A percentile compares a stretch with the other conserved stretches of the same genome.
These are phyloP conservation scores for Mola mola DNA, from an alignment of 2,113 vertebrate species.

Conservation along the genomic window DNA sequence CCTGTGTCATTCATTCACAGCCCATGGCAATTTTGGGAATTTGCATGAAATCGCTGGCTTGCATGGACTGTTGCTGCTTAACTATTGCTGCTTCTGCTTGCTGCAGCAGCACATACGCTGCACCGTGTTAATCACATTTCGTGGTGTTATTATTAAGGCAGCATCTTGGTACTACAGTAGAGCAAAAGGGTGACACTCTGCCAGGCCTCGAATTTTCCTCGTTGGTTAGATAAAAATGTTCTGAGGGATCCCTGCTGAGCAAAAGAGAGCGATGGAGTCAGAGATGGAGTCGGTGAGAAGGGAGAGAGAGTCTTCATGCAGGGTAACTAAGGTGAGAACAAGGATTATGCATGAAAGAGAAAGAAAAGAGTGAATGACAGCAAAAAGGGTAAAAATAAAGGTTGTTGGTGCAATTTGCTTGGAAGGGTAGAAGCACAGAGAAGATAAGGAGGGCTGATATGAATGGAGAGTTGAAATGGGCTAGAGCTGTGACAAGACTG, in stretches of 20 bases:
- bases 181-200: constrained; percentile 32
- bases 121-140: constrained; percentile 42
- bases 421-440: constrained; percentile 23
- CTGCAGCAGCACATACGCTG: constrained; percentile 10
- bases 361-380: constrained; percentile 42
- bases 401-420: constrained; percentile 45
- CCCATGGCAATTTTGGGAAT: constrained; percentile 27
- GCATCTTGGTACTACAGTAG: constrained; percentile 27
- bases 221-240: constrained; percentile 52
- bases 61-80: background rate
- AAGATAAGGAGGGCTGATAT: constrained; percentile 46
- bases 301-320: constrained; percentile 53
- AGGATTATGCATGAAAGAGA: constrained; percentile 60
- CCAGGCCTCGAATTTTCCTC: constrained; percentile 55
- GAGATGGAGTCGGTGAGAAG: constrained; percentile 32
- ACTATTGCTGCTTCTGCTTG: background rate
- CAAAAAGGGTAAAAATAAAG: constrained; percentile 47
- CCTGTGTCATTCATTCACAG: constrained; percentile 39
- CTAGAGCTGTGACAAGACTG: constrained; percentile 38
- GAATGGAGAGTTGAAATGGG: constrained; percentile 46
- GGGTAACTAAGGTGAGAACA: constrained; percentile 55
- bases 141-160: constrained; percentile 34
- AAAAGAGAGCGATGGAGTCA: constrained; percentile 44
- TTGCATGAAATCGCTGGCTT: constrained; percentile 47
- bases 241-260: constrained; percentile 59